Evolutionary conservation across 2,888 invertebrate genomes (phyloP).

Genomic region (Amblyjoppa proteus): DNA sequence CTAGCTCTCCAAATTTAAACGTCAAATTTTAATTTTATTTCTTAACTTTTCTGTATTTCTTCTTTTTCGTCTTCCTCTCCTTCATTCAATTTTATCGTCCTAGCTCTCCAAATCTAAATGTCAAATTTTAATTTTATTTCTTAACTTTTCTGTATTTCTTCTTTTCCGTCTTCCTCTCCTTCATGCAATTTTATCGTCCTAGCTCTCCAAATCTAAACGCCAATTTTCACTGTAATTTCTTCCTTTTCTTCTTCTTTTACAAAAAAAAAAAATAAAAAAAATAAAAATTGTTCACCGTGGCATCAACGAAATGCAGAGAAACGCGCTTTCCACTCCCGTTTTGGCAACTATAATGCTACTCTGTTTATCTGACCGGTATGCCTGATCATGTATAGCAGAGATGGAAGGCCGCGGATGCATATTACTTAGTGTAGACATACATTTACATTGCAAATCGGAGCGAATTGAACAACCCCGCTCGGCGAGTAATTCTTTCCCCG

Average conservation of each 20-base stretch:
- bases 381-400: neutral
- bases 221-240: too few relatives aligned
- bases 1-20: too few relatives aligned
- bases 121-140: too few relatives aligned
- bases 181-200: too few relatives aligned
- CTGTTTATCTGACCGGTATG: neutral
- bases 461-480: conserved; percentile 35
- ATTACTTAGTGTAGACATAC: neutral
- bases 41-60: too few relatives aligned
- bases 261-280: neutral
- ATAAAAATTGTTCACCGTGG: neutral
- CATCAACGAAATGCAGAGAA: neutral
- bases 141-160: too few relatives aligned
- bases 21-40: too few relatives aligned
- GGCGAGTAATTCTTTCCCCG: neutral
- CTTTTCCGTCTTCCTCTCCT: too few relatives aligned
- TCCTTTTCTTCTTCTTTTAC: neutral
- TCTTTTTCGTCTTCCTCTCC: too few relatives aligned
- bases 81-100: too few relatives aligned
- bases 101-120: too few relatives aligned
- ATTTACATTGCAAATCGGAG: conserved; percentile 21
- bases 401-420: neutral
- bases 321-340: neutral
- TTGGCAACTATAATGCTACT: conserved; percentile 16
- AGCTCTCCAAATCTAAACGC: too few relatives aligned